phyloP scores from a whole-genome alignment of 2,888 invertebrate genomes.

The Coecobrya sp. region DNA sequence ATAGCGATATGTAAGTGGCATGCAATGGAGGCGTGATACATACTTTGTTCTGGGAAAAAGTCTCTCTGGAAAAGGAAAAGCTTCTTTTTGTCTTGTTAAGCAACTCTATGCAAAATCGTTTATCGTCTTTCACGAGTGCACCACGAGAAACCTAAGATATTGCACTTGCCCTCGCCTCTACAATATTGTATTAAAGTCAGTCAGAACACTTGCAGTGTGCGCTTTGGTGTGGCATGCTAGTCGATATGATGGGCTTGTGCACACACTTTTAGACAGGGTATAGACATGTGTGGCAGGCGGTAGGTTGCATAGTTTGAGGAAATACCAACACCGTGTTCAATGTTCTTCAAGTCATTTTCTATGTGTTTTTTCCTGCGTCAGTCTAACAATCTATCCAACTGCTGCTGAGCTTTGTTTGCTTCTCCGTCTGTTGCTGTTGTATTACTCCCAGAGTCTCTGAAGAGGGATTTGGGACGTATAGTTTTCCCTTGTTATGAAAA shows the following conservation, averaged over 20 bases:
- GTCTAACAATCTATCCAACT: conserved; percentile 51
- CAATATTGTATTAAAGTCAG: neutral
- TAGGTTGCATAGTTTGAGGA: conserved; percentile 36
- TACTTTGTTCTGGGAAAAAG: conserved; percentile 11
- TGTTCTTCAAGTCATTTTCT: conserved; percentile 35
- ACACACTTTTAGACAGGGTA: neutral
- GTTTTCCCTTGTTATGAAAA: conserved; percentile 75
- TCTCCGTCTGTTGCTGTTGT: conserved; percentile 18
- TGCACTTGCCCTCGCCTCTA: neutral
- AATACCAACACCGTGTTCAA: conserved; percentile 34
- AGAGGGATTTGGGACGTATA: conserved; percentile 71
- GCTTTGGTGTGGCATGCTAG: neutral
- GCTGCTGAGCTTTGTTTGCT: conserved; percentile 59
- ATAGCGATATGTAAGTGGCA: neutral
- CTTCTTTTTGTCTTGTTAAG: conserved; percentile 60
- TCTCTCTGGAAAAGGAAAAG: conserved; percentile 51
- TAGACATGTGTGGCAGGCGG: conserved; percentile 28
- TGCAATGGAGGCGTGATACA: neutral
- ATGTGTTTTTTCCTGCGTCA: conserved; percentile 18
- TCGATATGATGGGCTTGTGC: conserved; percentile 12
- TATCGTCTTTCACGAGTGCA: conserved; percentile 44
- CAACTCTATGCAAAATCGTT: conserved; percentile 59
- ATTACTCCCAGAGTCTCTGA: conserved; percentile 67
- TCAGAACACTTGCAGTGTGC: neutral
- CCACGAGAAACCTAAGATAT: conserved; percentile 18